Conservation (phyloP, 2,888 invertebrate genomes). For the Caenorhabditis panamensis region DNA sequence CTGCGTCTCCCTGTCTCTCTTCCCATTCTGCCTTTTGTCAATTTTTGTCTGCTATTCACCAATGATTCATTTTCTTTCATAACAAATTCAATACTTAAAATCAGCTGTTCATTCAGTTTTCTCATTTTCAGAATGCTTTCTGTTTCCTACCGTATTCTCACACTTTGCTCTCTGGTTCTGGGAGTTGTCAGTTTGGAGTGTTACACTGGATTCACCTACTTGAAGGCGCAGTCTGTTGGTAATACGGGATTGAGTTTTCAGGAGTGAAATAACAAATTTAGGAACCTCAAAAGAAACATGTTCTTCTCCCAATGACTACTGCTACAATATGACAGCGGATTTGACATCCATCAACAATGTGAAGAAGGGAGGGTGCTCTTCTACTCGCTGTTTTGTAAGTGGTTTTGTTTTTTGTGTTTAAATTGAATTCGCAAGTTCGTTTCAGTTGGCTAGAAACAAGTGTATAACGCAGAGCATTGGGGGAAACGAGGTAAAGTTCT, state of each 20-base stretch:
- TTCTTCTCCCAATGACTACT: slow-evolving; percentile 58
- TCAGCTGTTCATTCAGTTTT: no score
- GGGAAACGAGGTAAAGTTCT: slow-evolving; percentile 61
- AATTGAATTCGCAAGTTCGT: background rate
- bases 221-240: slow-evolving; percentile 65
- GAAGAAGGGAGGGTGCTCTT: slow-evolving; percentile 66
- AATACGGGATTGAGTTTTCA: background rate
- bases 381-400: slow-evolving; percentile 64
- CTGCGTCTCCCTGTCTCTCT: slow-evolving; percentile 19
- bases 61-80: slow-evolving; percentile 41
- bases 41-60: no score
- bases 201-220: slow-evolving; percentile 66
- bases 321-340: slow-evolving; percentile 69
- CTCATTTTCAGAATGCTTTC: no score
- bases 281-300: slow-evolving; percentile 66
- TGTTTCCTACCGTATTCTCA: slow-evolving; percentile 40
- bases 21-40: slow-evolving; percentile 19
- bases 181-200: slow-evolving; percentile 54
- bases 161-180: slow-evolving; percentile 12
- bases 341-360: slow-evolving; percentile 58
- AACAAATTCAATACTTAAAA: no score
- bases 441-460: slow-evolving; percentile 60
- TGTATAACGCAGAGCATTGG: slow-evolving; percentile 61
- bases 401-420: background rate
- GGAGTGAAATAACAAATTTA: background rate